A percentile compares a stretch with the other conserved stretches of the same genome.
Conservation (phyloP, 2,888 invertebrate genomes). For the Apantesis nais region DNA sequence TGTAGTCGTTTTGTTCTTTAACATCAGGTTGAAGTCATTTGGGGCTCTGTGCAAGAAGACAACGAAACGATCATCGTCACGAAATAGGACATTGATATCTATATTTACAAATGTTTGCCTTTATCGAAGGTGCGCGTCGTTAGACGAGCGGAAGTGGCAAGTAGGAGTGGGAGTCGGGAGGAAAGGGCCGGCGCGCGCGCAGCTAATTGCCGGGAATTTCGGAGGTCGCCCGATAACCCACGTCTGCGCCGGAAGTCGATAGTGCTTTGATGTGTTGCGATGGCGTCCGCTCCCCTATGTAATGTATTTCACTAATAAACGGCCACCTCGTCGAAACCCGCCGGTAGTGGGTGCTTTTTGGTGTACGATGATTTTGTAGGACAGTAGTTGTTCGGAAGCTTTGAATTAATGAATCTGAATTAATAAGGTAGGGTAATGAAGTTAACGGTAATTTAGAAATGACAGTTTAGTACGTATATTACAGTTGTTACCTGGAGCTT, state of each 20-base stretch:
- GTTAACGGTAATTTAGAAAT: slow-evolving; percentile 1
- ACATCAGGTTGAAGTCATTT: slow-evolving; percentile 16
- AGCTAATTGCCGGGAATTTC: slow-evolving; percentile 80
- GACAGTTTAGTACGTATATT: neutral
- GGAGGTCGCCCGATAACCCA: slow-evolving; percentile 83
- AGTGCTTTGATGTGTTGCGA: slow-evolving; percentile 79
- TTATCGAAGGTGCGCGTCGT: slow-evolving; percentile 58
- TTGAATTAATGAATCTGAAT: slow-evolving; percentile 9
- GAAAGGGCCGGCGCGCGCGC: slow-evolving; percentile 65
- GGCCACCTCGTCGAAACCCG: slow-evolving; percentile 30
- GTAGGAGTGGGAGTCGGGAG: slow-evolving; percentile 62
- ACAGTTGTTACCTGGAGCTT: neutral
- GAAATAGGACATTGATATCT: slow-evolving; percentile 40
- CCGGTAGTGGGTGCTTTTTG: slow-evolving; percentile 2
- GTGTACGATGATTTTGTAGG: slow-evolving; percentile 12
- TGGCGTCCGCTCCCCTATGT: slow-evolving; percentile 68
- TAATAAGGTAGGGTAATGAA: slow-evolving; percentile 8
- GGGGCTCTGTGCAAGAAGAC: slow-evolving; percentile 15
- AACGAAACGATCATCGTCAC: slow-evolving; percentile 21
- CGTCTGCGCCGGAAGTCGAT: slow-evolving; percentile 80
- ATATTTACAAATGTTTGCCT: slow-evolving; percentile 42
- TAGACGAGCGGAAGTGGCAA: slow-evolving; percentile 59
- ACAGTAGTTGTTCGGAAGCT: slow-evolving; percentile 11
- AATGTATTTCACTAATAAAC: slow-evolving; percentile 51
- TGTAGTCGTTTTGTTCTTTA: neutral